Conservation (phyloP, 2,113 vertebrate genomes). For the Sturnus vulgaris region DNA sequence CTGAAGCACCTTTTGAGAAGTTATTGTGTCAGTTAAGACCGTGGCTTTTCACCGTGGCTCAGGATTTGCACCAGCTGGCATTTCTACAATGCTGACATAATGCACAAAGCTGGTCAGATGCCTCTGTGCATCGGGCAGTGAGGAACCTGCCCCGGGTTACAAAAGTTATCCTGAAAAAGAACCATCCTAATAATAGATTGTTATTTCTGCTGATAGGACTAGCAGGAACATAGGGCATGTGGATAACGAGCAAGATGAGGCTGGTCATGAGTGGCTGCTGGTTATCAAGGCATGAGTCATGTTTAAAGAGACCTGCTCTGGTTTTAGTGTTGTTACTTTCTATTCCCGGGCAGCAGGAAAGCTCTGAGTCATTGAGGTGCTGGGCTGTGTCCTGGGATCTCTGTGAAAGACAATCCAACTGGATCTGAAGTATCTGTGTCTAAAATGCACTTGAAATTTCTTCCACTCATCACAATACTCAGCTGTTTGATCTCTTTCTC, state of each 20-base stretch:
- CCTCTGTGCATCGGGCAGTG: neutral
- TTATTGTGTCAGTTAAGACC: fast-evolving
- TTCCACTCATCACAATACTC: fast-evolving
- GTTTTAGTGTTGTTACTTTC: neutral
- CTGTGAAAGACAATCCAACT: neutral
- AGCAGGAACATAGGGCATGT: neutral
- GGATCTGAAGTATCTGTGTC: neutral
- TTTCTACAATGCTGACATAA: neutral
- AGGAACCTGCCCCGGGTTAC: neutral
- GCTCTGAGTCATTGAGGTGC: neutral
- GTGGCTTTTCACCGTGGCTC: neutral
- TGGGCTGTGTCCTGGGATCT: neutral
- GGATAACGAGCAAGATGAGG: neutral
- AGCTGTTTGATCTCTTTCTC: neutral
- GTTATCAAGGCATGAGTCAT: neutral
- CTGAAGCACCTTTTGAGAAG: neutral
- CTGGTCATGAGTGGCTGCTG: neutral
- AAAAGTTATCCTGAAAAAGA: neutral
- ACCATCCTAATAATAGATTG: conserved; percentile 2
- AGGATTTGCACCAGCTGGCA: neutral
- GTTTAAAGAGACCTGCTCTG: neutral
- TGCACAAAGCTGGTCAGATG: neutral
- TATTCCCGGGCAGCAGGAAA: fast-evolving
- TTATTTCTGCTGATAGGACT: neutral
- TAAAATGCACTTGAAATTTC: neutral